Percentiles rank a stretch among this genome's conserved stretches.
phyloP scores from a whole-genome alignment of 2,113 vertebrate species.

The Nothoprocta perdicaria region DNA sequence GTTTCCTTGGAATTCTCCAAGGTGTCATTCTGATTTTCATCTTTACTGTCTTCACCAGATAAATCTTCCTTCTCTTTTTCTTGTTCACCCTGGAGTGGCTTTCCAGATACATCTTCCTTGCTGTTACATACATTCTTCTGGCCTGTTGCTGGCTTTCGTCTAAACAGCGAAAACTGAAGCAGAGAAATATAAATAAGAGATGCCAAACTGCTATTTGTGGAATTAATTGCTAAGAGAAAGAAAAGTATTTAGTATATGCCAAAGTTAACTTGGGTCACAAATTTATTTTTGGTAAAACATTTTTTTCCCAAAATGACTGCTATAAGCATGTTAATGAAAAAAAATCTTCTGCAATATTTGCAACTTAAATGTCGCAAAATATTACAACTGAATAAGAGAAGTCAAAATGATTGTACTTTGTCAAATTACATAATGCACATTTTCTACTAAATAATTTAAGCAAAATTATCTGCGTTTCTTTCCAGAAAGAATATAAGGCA shows the following conservation, averaged over 20 bases:
- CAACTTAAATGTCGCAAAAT: neutral
- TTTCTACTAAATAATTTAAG: neutral
- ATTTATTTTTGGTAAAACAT: neutral
- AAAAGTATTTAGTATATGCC: neutral
- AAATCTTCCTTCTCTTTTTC: constrained; percentile 62
- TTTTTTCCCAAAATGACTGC: neutral
- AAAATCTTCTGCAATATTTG: neutral
- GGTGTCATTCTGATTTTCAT: constrained; percentile 66
- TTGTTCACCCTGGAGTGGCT: constrained; percentile 47
- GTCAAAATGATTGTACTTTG: neutral
- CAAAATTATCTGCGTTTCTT: neutral
- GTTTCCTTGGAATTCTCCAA: constrained; percentile 53
- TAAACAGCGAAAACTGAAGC: constrained; percentile 79
- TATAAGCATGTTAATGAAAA: neutral
- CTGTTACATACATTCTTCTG: constrained; percentile 63
- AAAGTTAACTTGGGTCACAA: neutral
- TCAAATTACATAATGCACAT: neutral
- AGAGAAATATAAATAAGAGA: constrained; percentile 1
- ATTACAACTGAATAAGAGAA: neutral
- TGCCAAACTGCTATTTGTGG: neutral
- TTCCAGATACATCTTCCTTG: constrained; percentile 53
- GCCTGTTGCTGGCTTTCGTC: constrained; percentile 54
- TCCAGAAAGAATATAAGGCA: neutral
- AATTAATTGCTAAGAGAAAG: neutral
- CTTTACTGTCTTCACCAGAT: constrained; percentile 57